These are phyloP conservation scores for Saguinus imperator DNA, from an alignment of 2,113 vertebrate species.

Conservation along the genomic window DNA sequence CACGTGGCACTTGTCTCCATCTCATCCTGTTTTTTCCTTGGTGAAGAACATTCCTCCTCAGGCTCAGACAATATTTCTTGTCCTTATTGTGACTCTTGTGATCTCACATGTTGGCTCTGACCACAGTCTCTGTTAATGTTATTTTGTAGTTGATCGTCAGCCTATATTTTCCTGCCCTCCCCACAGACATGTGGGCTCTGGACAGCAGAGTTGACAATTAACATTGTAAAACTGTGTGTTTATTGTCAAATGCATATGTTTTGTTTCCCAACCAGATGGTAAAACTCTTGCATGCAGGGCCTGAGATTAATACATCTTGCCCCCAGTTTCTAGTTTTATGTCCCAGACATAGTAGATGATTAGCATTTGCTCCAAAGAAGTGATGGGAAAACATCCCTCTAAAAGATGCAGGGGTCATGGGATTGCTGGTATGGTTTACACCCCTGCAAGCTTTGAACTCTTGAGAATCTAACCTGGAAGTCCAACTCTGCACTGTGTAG, in stretches of 20 bases:
- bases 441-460: background rate
- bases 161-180: rapidly evolving
- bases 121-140: background rate
- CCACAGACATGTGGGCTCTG: background rate
- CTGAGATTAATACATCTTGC: background rate
- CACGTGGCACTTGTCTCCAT: background rate
- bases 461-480: background rate
- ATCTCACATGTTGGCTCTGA: background rate
- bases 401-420: background rate
- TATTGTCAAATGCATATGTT: background rate
- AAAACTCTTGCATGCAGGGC: background rate
- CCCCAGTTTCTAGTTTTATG: background rate
- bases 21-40: background rate
- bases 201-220: background rate
- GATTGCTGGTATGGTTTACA: background rate
- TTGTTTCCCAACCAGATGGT: background rate
- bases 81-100: background rate
- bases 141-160: background rate
- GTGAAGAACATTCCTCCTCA: background rate
- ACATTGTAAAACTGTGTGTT: background rate
- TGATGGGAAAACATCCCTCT: background rate
- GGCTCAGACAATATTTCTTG: background rate
- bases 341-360: background rate
- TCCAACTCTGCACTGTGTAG: background rate
- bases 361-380: background rate